Conservation (phyloP, 2,888 invertebrate genomes). For the Falcaria lacertinaria region DNA sequence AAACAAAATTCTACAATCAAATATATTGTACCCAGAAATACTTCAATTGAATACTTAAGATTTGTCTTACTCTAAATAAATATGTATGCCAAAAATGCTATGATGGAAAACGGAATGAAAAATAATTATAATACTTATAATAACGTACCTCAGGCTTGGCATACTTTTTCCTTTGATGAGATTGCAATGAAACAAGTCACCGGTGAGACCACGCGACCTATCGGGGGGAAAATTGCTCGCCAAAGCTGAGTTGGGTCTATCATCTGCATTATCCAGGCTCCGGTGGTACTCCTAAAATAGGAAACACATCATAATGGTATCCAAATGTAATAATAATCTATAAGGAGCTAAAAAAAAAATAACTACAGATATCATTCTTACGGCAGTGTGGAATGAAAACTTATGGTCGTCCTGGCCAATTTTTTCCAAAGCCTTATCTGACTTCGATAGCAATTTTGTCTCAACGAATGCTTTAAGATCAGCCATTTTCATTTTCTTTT, state of each 20-base stretch:
- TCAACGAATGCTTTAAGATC: conserved; percentile 95
- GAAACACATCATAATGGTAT: too few species aligned
- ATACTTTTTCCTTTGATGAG: conserved; percentile 97
- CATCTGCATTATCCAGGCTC: conserved; percentile 90
- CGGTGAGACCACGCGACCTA: conserved; percentile 67
- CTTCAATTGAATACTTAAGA: conserved; percentile 3
- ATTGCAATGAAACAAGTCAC: conserved; percentile 80
- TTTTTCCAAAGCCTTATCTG: conserved; percentile 94
- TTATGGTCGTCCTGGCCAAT: conserved; percentile 89
- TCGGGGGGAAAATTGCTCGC: conserved; percentile 82
- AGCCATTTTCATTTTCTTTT: conserved; percentile 93
- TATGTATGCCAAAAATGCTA: background rate
- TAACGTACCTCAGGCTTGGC: conserved; percentile 93
- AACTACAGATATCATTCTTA: conserved; percentile 83
- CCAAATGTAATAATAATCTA: conserved; percentile 6
- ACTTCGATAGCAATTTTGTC: conserved; percentile 93
- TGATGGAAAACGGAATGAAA: conserved; percentile 8
- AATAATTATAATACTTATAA: background rate
- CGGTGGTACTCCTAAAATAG: conserved; percentile 86
- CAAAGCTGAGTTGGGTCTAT: conserved; percentile 85
- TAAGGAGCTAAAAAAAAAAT: conserved; percentile 45
- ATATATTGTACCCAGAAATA: background rate
- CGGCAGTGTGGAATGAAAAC: conserved; percentile 73
- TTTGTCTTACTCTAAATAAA: background rate
- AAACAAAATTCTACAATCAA: conserved; percentile 2